These are phyloP conservation scores for Polydrusus cervinus DNA, from an alignment of 2,888 invertebrate species.

Conservation along the genomic window DNA sequence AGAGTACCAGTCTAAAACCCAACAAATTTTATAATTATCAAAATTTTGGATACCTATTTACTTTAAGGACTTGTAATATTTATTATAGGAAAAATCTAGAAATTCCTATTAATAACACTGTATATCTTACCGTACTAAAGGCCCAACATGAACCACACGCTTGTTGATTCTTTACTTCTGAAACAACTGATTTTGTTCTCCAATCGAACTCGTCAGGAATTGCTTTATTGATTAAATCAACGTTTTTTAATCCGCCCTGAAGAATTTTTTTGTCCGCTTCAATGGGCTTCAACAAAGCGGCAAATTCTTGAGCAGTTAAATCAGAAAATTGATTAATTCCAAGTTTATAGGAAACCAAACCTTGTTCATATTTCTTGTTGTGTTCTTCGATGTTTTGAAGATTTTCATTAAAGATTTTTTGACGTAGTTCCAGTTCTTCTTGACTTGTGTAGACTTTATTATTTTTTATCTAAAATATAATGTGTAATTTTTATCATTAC, in stretches of 20 bases:
- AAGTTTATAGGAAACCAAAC: no score
- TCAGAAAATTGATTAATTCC: no score
- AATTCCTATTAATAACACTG: neutral
- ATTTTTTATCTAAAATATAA: neutral
- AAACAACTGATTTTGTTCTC: conserved; percentile 57
- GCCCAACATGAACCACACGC: conserved; percentile 55
- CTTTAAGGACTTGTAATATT: neutral
- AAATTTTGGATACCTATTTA: no score
- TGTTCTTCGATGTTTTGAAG: no score
- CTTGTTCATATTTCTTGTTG: no score
- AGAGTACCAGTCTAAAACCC: conserved; percentile 61
- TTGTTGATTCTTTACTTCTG: conserved; percentile 57
- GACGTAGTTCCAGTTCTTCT: conserved; percentile 25
- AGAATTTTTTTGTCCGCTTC: neutral
- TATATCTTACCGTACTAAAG: conserved; percentile 40
- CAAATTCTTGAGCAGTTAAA: conserved; percentile 54
- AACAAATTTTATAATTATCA: neutral
- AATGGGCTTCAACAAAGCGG: neutral
- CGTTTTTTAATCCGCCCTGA: neutral
- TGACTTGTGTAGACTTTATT: neutral
- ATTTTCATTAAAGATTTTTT: conserved; percentile 52
- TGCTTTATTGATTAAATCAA: conserved; percentile 4
- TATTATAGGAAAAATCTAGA: neutral
- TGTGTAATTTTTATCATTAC: no score
- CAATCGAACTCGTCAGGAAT: conserved; percentile 57